These are phyloP conservation scores for Bombus picipes DNA, from an alignment of 1,140 invertebrate genomes.

Conservation along the genomic window DNA sequence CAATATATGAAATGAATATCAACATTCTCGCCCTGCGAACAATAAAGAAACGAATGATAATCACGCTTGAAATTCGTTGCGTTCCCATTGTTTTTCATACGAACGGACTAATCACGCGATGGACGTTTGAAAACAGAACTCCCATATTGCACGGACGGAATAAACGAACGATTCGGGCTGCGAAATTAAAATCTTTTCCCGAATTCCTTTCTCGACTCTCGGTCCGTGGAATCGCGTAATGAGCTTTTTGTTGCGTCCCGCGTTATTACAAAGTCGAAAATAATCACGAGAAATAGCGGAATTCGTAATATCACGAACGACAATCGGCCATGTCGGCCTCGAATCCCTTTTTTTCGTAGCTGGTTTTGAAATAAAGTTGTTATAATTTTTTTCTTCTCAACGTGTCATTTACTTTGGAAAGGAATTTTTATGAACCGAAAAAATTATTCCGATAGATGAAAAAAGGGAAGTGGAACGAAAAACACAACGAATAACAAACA, in stretches of 20 bases:
- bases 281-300: not conserved
- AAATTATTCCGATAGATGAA: not conserved
- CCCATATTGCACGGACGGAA: not conserved
- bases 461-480: not conserved
- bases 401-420: too few relatives aligned
- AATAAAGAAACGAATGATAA: slow-evolving; percentile 1
- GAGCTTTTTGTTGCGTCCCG: slow-evolving; percentile 1
- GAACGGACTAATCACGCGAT: slow-evolving; percentile 3
- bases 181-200: slow-evolving; percentile 34
- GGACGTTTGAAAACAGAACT: not conserved
- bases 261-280: not conserved
- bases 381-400: rapidly evolving
- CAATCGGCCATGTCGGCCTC: not conserved
- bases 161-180: not conserved
- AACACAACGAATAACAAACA: not conserved
- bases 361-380: not conserved
- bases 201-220: not conserved
- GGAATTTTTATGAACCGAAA: not conserved
- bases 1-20: not conserved
- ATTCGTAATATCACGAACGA: not conserved
- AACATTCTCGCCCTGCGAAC: too few relatives aligned
- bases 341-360: not conserved
- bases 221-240: slow-evolving; percentile 12
- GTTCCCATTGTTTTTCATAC: slow-evolving; percentile 3
- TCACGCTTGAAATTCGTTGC: not conserved